Base-by-base conservation (phyloP, 2,888 invertebrate species). In the Salpingus planirostris region DNA sequence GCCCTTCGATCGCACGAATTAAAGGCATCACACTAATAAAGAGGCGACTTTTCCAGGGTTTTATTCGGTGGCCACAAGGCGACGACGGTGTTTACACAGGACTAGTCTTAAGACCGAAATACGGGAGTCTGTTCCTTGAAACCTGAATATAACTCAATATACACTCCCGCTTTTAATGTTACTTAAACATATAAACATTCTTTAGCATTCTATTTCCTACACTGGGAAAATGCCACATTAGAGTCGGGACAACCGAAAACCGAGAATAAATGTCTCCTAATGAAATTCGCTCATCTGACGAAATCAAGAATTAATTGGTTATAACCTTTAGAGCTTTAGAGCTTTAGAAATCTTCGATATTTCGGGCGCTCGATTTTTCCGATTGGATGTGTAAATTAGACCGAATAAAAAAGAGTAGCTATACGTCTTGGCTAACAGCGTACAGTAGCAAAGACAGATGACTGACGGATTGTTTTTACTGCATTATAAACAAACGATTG, bases 401-500 rank as follows among this genome's bases (percentile, higher is more conserved):
- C 5, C 18, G 5, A 18, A 6, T 18, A 6, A 18, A 8, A 24
- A 33, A 33, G 29, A 33, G 21, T 21, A 29, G 30, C 21, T 15
- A 15, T 14, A n/a, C 18, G 24, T 36, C 26, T 28, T 15, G 18
- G 21, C 22, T 44, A 52, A 56, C 59, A 58, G 59, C 50, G 56
- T 55, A 59, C 52, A 59, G 54, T 58, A 55, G 57, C 55, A 57
- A 57, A 59, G 60, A 60, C 64, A 65, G 60, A 63, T 65, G 65
- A 65, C 61, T 64, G 64, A 64, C 60, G 59, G 62, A 57, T 62
- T 63, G 62, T 62, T 65, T 64, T 64, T 59, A 59, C 57, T 56
- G 50, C 55, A 60, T 57, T 55, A 50, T 62, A 63, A 63, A 61
- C 62, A 63, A 60, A 60, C 59, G 57, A 56, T 57, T 50, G 49